These are phyloP conservation scores for Lucilia sericata DNA, from an alignment of 1,140 invertebrate genomes.

Conservation along the genomic window DNA sequence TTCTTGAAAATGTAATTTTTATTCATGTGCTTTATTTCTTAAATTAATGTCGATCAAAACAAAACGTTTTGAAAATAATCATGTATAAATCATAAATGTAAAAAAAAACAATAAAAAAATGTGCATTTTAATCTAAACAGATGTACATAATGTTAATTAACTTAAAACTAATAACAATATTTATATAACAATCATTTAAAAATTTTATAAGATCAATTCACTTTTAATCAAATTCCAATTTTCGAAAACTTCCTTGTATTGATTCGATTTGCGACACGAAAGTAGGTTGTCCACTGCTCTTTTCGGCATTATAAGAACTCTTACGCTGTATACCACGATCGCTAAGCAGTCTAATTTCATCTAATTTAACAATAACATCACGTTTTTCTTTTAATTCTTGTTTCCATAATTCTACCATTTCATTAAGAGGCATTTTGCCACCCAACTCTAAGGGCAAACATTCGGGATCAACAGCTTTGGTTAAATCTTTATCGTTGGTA, in stretches of 20 bases:
- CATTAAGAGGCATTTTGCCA: slow-evolving; percentile 77
- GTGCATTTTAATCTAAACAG: too few species aligned
- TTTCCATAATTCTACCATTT: slow-evolving; percentile 82
- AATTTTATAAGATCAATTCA: background rate
- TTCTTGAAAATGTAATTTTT: too few species aligned
- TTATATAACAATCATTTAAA: too few species aligned
- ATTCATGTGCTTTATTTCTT: too few species aligned
- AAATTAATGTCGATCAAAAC: too few species aligned
- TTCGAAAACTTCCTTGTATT: slow-evolving; percentile 78
- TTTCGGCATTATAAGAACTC: slow-evolving; percentile 69
- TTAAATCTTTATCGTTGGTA: slow-evolving; percentile 73
- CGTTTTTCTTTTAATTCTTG: slow-evolving; percentile 73
- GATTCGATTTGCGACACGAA: slow-evolving; percentile 66
- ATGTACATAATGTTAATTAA: too few species aligned
- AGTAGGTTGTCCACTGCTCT: slow-evolving; percentile 58
- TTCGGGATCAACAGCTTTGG: slow-evolving; percentile 73
- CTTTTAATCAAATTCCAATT: slow-evolving; percentile 77
- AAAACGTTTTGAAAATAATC: too few species aligned
- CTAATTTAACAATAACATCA: slow-evolving; percentile 74
- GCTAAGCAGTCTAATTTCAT: slow-evolving; percentile 76
- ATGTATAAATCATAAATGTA: too few species aligned
- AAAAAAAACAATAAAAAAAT: too few species aligned
- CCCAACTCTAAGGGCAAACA: slow-evolving; percentile 84
- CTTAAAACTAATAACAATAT: too few species aligned
- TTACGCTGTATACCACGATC: slow-evolving; percentile 70